Base-by-base conservation (phyloP, 2,113 vertebrate genomes). In the Aphyosemion australe region DNA sequence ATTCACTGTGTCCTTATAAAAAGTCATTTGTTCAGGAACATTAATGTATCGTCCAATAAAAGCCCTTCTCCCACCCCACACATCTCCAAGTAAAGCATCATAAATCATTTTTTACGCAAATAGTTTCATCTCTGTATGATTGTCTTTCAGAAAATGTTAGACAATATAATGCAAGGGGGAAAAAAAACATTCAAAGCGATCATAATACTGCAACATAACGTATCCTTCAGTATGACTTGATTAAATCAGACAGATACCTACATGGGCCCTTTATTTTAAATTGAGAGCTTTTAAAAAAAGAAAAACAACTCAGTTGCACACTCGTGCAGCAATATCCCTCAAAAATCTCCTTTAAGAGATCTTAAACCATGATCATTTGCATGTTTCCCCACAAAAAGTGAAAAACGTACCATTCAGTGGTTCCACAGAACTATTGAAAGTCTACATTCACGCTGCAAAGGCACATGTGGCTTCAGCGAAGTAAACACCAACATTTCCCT, bases 151-250 rank as follows among this genome's bases (percentile, higher is more conserved):
- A 64, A 68, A 59, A 80, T 1, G 14, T 37, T 55, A 74, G 32
- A 69, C 65, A 48, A 56, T 6, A 62, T 49, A 59, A 48, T 69
- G 71, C 65, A 79, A 21, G 65, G 26, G 26, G 26, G 31, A 52
- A 55, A 63, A 72, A 45, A 59, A 80, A 80, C 76, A 74, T 58
- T 15, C 58, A 52, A 12, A 54, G 52, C 52, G 2, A 60, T 49
- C 66, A 37, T 75, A 87, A 87, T 84, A 88, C 84, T 84, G 87
- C 72, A 48, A 86, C 76, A 80, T 82, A 84, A 87, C 46, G 84
- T 87, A 84, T 79, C 72, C 54, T 76, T 80, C 65, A 62, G 52
- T 47, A 66, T 55, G 19, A 31, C 37, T 37, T 60, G 57, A 71
- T 55, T 67, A 45, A 53, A 72, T 78, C 80, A 75, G 43, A 82